Evolutionary conservation across 2,797 vertebrate genomes (phyloP).

Genomic region (Periparus ater): DNA sequence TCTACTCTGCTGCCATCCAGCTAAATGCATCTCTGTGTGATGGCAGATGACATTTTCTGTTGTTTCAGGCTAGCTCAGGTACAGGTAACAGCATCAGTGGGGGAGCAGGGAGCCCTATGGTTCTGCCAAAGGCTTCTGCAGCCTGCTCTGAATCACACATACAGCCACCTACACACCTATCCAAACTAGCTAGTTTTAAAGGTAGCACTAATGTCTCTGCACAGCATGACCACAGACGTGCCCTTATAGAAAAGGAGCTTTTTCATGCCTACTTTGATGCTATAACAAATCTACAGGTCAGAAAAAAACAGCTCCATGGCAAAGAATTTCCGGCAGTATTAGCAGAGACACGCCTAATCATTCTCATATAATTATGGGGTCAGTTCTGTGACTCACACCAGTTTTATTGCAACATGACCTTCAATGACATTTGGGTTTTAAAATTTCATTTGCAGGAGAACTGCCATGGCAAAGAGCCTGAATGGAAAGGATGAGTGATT

Average conservation of each 20-base stretch:
- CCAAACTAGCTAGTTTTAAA: background rate
- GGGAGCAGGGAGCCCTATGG: background rate
- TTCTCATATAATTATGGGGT: background rate
- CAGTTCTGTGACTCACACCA: background rate
- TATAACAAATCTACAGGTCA: background rate
- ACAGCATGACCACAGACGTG: background rate
- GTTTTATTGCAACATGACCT: conserved; percentile 3
- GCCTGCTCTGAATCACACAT: background rate
- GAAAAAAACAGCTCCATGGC: background rate
- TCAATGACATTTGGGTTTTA: conserved; percentile 20
- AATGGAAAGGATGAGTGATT: background rate
- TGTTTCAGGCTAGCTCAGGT: background rate
- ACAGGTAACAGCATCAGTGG: background rate
- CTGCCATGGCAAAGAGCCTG: background rate
- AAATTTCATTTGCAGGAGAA: conserved; percentile 7
- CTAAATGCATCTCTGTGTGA: background rate
- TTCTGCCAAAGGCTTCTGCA: background rate
- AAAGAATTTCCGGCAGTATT: background rate
- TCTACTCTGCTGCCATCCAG: background rate
- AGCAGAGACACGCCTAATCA: fast-evolving
- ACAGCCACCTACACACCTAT: background rate
- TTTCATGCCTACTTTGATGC: background rate
- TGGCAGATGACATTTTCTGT: background rate
- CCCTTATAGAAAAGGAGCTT: background rate
- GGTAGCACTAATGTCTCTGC: background rate